phyloP scores from a whole-genome alignment of 2,888 invertebrate species.

The Drosophila diplacantha region DNA sequence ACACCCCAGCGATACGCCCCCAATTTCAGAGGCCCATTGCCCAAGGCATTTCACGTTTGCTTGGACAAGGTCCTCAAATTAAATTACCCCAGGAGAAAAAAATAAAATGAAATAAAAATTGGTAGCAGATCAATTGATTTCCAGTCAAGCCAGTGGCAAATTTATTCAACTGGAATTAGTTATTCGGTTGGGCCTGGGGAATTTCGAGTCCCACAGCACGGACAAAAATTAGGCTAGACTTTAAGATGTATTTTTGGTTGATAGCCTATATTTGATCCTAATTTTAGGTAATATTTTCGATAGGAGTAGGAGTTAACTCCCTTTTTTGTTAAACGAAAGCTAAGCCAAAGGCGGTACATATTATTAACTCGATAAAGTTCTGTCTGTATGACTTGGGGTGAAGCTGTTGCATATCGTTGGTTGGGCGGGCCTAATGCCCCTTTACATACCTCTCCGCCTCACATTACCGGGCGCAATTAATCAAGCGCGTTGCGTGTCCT shows the following conservation, averaged over 20 bases:
- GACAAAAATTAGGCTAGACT: not conserved
- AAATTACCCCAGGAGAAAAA: constrained; percentile 27
- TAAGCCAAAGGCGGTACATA: not conserved
- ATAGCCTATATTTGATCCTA: not conserved
- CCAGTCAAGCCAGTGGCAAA: constrained; percentile 26
- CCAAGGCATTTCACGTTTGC: constrained; percentile 39
- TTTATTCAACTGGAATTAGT: constrained; percentile 35
- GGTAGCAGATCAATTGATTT: constrained; percentile 37
- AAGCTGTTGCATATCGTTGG: constrained; percentile 11
- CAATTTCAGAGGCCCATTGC: constrained; percentile 25
- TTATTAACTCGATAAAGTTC: not conserved
- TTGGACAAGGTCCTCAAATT: constrained; percentile 35
- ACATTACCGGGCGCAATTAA: constrained; percentile 49
- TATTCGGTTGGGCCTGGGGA: constrained; percentile 18
- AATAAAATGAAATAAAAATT: constrained; percentile 21
- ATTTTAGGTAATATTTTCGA: not conserved
- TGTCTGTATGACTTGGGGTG: not conserved
- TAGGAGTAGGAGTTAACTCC: not conserved
- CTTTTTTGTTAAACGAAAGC: not conserved
- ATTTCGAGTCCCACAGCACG: constrained; percentile 4
- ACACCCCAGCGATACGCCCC: constrained; percentile 36
- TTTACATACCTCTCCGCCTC: constrained; percentile 8
- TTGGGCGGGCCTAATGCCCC: not conserved
- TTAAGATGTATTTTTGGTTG: not conserved
- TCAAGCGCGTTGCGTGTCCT: constrained; percentile 43